These are phyloP conservation scores for Tricholauxania praeusta DNA, from an alignment of 2,888 invertebrate species.

Conservation along the genomic window DNA sequence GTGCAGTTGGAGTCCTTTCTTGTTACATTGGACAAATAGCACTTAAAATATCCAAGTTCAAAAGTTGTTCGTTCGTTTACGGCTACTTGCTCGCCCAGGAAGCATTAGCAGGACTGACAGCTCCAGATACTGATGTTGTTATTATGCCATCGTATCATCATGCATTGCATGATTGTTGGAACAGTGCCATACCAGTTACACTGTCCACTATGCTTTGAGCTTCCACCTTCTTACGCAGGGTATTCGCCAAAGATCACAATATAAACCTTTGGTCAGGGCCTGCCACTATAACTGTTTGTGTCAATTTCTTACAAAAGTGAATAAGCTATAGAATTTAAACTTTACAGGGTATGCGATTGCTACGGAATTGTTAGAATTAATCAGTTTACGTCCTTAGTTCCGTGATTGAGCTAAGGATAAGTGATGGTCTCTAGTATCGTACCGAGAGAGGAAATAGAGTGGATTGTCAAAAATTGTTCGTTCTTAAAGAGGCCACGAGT, in stretches of 20 bases:
- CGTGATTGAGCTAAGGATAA: too few relatives aligned
- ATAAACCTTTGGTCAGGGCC: too few relatives aligned
- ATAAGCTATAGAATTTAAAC: too few relatives aligned
- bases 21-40: constrained; percentile 25
- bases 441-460: too few relatives aligned
- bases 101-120: constrained; percentile 21
- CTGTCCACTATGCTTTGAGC: background rate
- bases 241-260: background rate
- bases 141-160: constrained; percentile 19
- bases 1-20: constrained; percentile 5
- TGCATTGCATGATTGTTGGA: constrained; percentile 3
- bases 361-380: too few relatives aligned
- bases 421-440: too few relatives aligned
- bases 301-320: too few relatives aligned
- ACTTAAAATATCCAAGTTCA: constrained; percentile 23
- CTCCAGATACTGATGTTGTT: constrained; percentile 20
- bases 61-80: constrained; percentile 9
- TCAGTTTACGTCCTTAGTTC: too few relatives aligned
- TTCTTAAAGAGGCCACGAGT: too few relatives aligned
- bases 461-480: too few relatives aligned
- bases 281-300: too few relatives aligned
- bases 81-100: constrained; percentile 3
- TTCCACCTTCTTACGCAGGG: background rate
- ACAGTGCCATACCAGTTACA: background rate
- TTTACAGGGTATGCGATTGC: too few relatives aligned